Evolutionary conservation across 1,140 invertebrate species (phyloP).

Genomic region (Drosophila truncata): DNA sequence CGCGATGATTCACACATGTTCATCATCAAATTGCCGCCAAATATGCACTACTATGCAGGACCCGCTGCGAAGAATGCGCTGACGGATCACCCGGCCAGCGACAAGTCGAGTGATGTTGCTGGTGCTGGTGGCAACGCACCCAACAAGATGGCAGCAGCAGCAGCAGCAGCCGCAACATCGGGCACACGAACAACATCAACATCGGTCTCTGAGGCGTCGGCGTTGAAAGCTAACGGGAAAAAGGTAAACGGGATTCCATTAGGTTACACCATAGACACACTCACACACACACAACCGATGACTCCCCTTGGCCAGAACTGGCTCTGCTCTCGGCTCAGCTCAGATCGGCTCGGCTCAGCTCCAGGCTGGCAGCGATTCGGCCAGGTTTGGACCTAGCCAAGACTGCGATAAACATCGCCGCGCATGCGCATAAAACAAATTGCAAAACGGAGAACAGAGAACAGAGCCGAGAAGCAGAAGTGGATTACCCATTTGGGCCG

Average conservation of each 20-base stretch:
- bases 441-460: slow-evolving; percentile 59
- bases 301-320: slow-evolving; percentile 52
- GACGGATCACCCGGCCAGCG: slow-evolving; percentile 34
- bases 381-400: slow-evolving; percentile 42
- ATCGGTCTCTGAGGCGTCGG: slow-evolving; percentile 63
- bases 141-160: slow-evolving; percentile 35
- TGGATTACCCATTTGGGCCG: slow-evolving; percentile 80
- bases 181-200: slow-evolving; percentile 29
- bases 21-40: slow-evolving; percentile 92
- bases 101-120: slow-evolving; percentile 20
- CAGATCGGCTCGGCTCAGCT: slow-evolving; percentile 4
- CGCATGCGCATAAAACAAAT: slow-evolving; percentile 80
- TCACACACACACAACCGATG: slow-evolving; percentile 37
- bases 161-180: slow-evolving; percentile 17
- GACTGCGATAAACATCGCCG: slow-evolving; percentile 69
- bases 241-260: slow-evolving; percentile 85
- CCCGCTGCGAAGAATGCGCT: slow-evolving; percentile 83
- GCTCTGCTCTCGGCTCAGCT: slow-evolving; percentile 32
- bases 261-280: slow-evolving; percentile 71
- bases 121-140: slow-evolving; percentile 17
- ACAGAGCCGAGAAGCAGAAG: slow-evolving; percentile 38
- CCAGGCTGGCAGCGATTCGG: slow-evolving; percentile 11
- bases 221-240: slow-evolving; percentile 84
- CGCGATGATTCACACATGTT: slow-evolving; percentile 92
- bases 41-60: slow-evolving; percentile 91